These are phyloP conservation scores for Diceros bicornis DNA, from an alignment of 2,797 vertebrate species.

Conservation along the genomic window DNA sequence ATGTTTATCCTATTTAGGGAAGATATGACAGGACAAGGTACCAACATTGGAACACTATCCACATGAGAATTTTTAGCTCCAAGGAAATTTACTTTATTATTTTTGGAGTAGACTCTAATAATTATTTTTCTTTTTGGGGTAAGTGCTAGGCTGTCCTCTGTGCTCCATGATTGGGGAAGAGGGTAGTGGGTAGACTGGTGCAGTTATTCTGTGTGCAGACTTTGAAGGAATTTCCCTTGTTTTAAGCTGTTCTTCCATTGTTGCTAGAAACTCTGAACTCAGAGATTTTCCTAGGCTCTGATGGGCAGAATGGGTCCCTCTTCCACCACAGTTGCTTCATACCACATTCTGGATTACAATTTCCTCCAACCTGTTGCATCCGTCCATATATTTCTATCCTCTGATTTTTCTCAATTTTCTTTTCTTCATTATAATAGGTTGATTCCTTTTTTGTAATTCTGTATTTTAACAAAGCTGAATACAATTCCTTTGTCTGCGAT, in stretches of 20 bases:
- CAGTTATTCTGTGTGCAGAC: background rate
- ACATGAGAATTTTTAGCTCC: background rate
- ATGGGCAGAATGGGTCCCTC: background rate
- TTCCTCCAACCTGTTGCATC: background rate
- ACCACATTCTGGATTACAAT: background rate
- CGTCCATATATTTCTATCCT: background rate
- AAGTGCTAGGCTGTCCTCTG: background rate
- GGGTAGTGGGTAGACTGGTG: background rate
- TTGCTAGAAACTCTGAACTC: background rate
- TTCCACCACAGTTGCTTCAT: background rate
- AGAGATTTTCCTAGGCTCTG: background rate
- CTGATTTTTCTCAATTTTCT: background rate
- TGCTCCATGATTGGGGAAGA: background rate
- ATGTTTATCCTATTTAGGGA: background rate
- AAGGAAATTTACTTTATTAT: background rate
- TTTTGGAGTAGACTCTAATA: background rate
- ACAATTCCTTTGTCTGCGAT: background rate
- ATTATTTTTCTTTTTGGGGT: background rate
- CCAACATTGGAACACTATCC: background rate
- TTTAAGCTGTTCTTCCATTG: background rate
- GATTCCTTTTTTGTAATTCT: background rate
- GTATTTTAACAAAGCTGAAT: background rate
- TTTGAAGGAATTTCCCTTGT: background rate
- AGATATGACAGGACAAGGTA: background rate
- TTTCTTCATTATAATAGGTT: background rate